Evolutionary conservation across 1,140 invertebrate genomes (phyloP).

Genomic region (Laupala kohalensis): DNA sequence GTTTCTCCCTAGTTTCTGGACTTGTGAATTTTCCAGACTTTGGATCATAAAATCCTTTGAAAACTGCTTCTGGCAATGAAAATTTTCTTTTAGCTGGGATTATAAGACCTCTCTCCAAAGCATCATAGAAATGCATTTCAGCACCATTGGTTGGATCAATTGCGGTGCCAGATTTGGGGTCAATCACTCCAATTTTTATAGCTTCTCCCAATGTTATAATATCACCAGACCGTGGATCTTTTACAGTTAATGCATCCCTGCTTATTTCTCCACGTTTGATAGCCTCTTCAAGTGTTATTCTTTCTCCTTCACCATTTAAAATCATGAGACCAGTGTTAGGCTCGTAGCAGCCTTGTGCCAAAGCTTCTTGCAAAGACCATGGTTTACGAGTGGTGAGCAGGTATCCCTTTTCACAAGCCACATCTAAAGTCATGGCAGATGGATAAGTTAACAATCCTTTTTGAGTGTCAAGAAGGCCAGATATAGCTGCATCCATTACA

Average conservation of each 20-base stretch:
- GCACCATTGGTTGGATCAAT: slow-evolving; percentile 59
- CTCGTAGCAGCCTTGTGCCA: slow-evolving; percentile 71
- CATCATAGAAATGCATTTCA: slow-evolving; percentile 62
- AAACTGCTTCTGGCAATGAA: slow-evolving; percentile 72
- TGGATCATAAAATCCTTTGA: slow-evolving; percentile 66
- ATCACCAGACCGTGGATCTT: slow-evolving; percentile 61
- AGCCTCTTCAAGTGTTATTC: slow-evolving; percentile 64
- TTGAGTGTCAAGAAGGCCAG: slow-evolving; percentile 53
- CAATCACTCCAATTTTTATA: slow-evolving; percentile 64
- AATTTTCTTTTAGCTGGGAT: slow-evolving; percentile 67
- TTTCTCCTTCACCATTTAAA: slow-evolving; percentile 51
- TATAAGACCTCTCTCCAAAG: slow-evolving; percentile 65
- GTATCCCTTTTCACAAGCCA: slow-evolving; percentile 63
- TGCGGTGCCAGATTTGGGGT: slow-evolving; percentile 63
- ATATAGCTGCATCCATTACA: slow-evolving; percentile 52
- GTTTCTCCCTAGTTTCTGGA: slow-evolving; percentile 53
- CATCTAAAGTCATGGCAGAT: slow-evolving; percentile 49
- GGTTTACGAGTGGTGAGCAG: slow-evolving; percentile 61
- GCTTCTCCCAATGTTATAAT: slow-evolving; percentile 70
- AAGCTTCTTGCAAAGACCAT: slow-evolving; percentile 70
- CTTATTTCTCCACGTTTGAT: slow-evolving; percentile 62
- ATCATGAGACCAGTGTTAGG: slow-evolving; percentile 53
- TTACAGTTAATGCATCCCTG: slow-evolving; percentile 62
- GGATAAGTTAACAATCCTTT: slow-evolving; percentile 54
- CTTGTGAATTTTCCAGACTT: slow-evolving; percentile 55